A percentile compares a stretch with the other conserved stretches of the same genome.
These are phyloP conservation scores for Acanthosoma haemorrhoidale DNA, from an alignment of 2,888 invertebrate species.

Conservation along the genomic window DNA sequence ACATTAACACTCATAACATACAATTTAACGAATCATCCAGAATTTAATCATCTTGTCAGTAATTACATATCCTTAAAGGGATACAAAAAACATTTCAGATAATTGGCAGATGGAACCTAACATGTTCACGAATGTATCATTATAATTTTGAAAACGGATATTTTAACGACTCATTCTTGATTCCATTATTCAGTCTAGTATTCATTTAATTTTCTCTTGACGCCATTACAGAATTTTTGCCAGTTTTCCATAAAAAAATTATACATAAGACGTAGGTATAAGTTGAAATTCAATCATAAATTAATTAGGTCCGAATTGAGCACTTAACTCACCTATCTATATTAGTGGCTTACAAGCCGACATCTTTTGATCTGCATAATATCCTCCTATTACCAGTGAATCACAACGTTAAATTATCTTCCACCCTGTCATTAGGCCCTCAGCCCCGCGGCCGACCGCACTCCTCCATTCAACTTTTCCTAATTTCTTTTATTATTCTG, in stretches of 20 bases:
- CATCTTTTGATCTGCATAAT: not conserved
- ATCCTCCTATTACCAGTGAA: not conserved
- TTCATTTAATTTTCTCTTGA: too few relatives aligned
- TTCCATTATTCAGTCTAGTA: too few relatives aligned
- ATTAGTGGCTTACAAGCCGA: not conserved
- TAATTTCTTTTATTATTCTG: not conserved
- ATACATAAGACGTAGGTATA: not conserved
- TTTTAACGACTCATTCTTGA: too few relatives aligned
- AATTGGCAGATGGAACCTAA: too few relatives aligned
- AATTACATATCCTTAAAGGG: too few relatives aligned
- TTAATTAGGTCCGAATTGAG: not conserved
- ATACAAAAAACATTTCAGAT: too few relatives aligned
- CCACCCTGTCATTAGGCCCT: not conserved
- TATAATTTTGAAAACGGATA: too few relatives aligned
- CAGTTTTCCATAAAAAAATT: not conserved
- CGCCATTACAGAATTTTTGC: not conserved
- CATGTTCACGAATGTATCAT: too few relatives aligned
- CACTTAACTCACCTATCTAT: not conserved
- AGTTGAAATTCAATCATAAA: slow-evolving; percentile 2
- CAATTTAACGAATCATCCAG: too few relatives aligned
- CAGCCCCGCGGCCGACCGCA: not conserved
- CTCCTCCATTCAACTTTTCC: slow-evolving; percentile 1
- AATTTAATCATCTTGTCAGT: too few relatives aligned
- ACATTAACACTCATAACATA: too few relatives aligned
- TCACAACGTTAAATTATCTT: not conserved